phyloP scores from a whole-genome alignment of 1,140 invertebrate genomes.

The Pissodes strobi region DNA sequence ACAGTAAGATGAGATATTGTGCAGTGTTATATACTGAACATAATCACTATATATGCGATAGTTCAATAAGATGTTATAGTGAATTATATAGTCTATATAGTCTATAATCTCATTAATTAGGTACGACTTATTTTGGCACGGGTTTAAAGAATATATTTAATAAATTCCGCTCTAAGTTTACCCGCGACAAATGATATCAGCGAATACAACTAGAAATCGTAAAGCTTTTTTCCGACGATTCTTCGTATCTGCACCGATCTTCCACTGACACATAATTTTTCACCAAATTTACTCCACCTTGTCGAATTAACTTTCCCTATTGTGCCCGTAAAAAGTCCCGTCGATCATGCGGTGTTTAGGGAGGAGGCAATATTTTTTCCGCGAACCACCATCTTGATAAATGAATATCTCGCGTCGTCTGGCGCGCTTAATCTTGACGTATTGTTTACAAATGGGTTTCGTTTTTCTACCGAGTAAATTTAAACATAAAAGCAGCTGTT shows the following conservation, averaged over 20 bases:
- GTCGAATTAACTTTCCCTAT: slow-evolving; percentile 23
- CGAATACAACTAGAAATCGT: too few relatives aligned
- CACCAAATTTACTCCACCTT: slow-evolving; percentile 23
- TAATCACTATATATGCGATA: too few relatives aligned
- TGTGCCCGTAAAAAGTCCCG: slow-evolving; percentile 12
- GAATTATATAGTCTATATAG: too few relatives aligned
- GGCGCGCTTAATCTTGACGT: slow-evolving; percentile 35
- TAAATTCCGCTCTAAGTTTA: too few relatives aligned
- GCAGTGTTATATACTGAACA: too few relatives aligned
- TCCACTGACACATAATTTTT: slow-evolving; percentile 16
- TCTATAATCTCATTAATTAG: too few relatives aligned
- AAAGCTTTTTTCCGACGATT: too few relatives aligned
- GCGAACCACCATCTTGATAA: slow-evolving; percentile 32
- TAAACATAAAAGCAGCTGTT: slow-evolving; percentile 1
- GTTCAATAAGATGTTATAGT: too few relatives aligned
- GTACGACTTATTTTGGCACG: too few relatives aligned
- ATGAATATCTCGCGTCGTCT: slow-evolving; percentile 11
- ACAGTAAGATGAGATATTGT: too few relatives aligned
- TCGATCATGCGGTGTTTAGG: background rate
- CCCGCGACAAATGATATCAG: too few relatives aligned
- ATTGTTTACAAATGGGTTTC: slow-evolving; percentile 34
- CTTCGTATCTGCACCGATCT: background rate
- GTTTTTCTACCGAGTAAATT: slow-evolving; percentile 2
- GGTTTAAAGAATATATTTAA: too few relatives aligned
- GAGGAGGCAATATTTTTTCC: slow-evolving; percentile 19